Base-by-base conservation (phyloP, 2,797 vertebrate genomes). In the Xyrichtys novacula region DNA sequence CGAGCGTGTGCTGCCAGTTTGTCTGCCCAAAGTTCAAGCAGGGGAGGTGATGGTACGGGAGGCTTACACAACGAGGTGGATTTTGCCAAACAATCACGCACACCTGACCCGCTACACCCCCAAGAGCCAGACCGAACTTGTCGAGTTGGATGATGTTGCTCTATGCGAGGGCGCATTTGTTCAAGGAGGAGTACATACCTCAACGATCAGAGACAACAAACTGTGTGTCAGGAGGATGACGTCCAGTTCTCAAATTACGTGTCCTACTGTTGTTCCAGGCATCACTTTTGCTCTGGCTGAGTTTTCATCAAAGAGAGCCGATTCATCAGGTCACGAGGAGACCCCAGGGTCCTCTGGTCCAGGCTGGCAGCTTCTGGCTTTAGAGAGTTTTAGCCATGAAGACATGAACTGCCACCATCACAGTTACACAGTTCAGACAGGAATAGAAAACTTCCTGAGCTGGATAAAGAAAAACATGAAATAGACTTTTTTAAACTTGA, bases 391-490 rank as follows among this genome's bases (percentile, higher is more conserved):
- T 89, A 94, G 93, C 64, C 93, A 92, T 3, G 90, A 95, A 47
- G 92, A 92, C 44, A 94, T 90, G 43, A 88, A 83, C 14, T 98
- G 96, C 80, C 90, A 88, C 53, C 90, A 86, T 25, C 80, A 89
- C 56, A 93, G 92, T 22, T 91, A 92, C 82, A 94, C 93, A 0
- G 92, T 93, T 65, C 96, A 96, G 73, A 96, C 94, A 43, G 93
- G 92, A 58, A 91, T 94, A 46, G 79, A 88, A 65, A 93, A 90
- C 57, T 96, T 97, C 65, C 94, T 92, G 89, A 94, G 95, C 89
- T 98, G 96, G 96, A 95, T 98, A 53, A 93, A 94, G 73, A 93
- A 91, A 69, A 96, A 96, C 71, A 91, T 96, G 86, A 96, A 96
- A 66, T 98, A 93, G 63, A 32, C 44, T 20, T 29, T 8, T 56